Evolutionary conservation across 2,113 vertebrate species (phyloP).

Genomic region (Brienomyrus longianalis): DNA sequence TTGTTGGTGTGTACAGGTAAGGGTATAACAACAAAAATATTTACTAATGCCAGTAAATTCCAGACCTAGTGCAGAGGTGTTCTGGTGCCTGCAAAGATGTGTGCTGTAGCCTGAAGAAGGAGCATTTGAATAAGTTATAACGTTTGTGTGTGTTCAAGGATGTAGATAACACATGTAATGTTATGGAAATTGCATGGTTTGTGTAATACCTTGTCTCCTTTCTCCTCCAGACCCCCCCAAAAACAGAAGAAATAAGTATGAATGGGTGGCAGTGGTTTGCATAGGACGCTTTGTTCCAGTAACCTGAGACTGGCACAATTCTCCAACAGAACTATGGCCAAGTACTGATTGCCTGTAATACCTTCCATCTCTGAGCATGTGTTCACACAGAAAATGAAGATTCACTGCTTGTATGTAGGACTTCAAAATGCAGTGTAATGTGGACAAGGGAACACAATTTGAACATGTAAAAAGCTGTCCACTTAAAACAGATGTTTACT

Average conservation of each 20-base stretch:
- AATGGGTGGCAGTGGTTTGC: not conserved
- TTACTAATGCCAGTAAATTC: not conserved
- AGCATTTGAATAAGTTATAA: not conserved
- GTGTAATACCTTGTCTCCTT: not conserved
- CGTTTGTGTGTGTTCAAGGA: not conserved
- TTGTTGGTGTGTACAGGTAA: conserved; percentile 89
- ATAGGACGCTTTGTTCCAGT: conserved; percentile 4
- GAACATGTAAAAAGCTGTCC: not conserved
- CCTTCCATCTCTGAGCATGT: not conserved
- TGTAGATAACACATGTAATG: not conserved
- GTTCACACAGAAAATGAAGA: not conserved
- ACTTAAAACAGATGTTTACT: too few relatives aligned
- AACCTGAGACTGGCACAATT: conserved; percentile 10
- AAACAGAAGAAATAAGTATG: conserved; percentile 69
- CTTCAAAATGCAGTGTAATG: not conserved
- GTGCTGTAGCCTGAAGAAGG: not conserved
- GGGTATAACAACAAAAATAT: not conserved
- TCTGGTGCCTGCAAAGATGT: not conserved
- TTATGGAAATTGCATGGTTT: not conserved
- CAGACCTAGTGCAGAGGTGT: not conserved
- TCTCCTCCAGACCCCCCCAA: conserved; percentile 62
- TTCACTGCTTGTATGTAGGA: not conserved
- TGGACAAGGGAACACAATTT: not conserved
- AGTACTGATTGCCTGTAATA: not conserved
- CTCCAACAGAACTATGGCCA: not conserved